Evolutionary conservation across 2,888 invertebrate species (phyloP).

Genomic region (Apodemia zela): DNA sequence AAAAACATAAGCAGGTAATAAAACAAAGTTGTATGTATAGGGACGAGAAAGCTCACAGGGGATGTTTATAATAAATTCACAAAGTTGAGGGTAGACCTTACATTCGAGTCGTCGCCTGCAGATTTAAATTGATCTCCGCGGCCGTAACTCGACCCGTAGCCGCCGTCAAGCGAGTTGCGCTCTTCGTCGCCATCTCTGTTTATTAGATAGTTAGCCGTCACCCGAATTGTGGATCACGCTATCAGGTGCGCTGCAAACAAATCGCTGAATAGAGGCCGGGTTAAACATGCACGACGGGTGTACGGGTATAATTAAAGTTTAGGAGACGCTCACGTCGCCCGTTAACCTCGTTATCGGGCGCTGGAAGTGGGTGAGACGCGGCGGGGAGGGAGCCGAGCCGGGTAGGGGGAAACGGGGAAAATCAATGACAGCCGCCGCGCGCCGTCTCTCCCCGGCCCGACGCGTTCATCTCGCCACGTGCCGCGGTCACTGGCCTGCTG

Average conservation of each 20-base stretch:
- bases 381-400: constrained; percentile 59
- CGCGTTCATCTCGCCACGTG: constrained; percentile 79
- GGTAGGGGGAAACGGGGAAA: constrained; percentile 71
- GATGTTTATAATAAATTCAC: constrained; percentile 36
- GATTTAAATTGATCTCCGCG: constrained; percentile 47
- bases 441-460: constrained; percentile 75
- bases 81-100: constrained; percentile 41
- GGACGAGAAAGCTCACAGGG: neutral
- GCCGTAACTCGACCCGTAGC: constrained; percentile 34
- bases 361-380: constrained; percentile 80
- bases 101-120: constrained; percentile 44
- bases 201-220: constrained; percentile 59
- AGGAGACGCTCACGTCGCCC: constrained; percentile 81
- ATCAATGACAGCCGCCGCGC: constrained; percentile 80
- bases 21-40: neutral
- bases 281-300: constrained; percentile 79
- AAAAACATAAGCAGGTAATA: neutral
- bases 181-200: constrained; percentile 52
- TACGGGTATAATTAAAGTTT: constrained; percentile 81
- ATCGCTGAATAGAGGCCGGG: constrained; percentile 74
- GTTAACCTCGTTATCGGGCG: constrained; percentile 81
- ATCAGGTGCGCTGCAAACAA: constrained; percentile 75
- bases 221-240: constrained; percentile 62
- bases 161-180: constrained; percentile 41
- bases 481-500: constrained; percentile 75